Conservation (phyloP, 2,113 vertebrate species). For the Sylvia atricapilla region DNA sequence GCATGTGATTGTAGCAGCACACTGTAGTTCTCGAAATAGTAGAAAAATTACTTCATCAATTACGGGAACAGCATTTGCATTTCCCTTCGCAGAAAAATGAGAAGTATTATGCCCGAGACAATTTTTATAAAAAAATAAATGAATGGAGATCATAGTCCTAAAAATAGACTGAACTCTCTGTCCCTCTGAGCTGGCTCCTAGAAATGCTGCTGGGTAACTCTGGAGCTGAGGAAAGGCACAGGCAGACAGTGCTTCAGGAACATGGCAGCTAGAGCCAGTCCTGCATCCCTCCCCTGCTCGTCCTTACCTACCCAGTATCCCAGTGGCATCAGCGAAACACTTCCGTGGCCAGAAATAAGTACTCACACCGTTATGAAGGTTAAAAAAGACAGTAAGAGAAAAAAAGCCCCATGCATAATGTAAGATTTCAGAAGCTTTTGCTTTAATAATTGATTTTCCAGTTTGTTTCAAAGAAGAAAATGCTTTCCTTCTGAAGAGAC, state of each 20-base stretch:
- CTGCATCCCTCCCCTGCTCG: not conserved
- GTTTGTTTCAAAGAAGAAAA: not conserved
- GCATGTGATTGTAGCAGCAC: not conserved
- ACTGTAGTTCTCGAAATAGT: not conserved
- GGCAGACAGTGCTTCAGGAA: not conserved
- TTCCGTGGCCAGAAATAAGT: not conserved
- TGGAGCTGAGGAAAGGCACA: not conserved
- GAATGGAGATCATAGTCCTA: constrained; percentile 24
- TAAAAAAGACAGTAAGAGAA: not conserved
- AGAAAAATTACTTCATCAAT: constrained; percentile 5
- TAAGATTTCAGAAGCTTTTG: not conserved
- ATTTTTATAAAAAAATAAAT: not conserved
- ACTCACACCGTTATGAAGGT: not conserved
- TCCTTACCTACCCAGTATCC: not conserved
- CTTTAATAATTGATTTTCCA: constrained; percentile 17
- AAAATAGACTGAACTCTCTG: not conserved
- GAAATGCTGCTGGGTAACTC: not conserved
- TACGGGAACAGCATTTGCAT: not conserved
- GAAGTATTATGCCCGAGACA: not conserved
- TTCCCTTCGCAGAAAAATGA: not conserved
- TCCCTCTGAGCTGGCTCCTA: not conserved
- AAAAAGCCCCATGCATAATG: not conserved
- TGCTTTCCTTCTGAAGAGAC: not conserved
- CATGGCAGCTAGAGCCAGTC: accelerated
- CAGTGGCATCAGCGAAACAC: not conserved